Base-by-base conservation (phyloP, 2,888 invertebrate species). In the Drosophila pegasa region DNA sequence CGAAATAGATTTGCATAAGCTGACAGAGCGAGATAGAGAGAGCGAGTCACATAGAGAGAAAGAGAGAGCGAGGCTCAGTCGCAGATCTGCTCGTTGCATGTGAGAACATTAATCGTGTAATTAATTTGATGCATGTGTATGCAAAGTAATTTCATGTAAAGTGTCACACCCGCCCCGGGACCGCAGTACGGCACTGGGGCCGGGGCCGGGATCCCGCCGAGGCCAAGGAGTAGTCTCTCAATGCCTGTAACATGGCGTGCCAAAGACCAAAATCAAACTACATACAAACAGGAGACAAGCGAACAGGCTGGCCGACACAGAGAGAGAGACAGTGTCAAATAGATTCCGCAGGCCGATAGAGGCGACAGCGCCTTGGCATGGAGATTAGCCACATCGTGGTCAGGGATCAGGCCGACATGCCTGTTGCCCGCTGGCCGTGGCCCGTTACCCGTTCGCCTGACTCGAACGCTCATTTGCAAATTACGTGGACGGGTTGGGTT, bases 111-210 rank as follows among this genome's bases (percentile, higher is more conserved):
- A 92, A 92, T 92, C 92, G 92, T 91, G 90, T 92, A 92, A 92
- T 92, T 92, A 92, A 92, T 92, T 92, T 92, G 92, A 92, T 90
- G 91, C 91, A 92, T 92, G 91, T 90, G 90, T 90, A 92, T 92
- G 90, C 90, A 90, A 90, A 90, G 85, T 88, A 87, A 89, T 89
- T 91, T 89, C 90, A 90, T 90, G 90, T 91, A 86, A 88, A 91
- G 71, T 91, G 91, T 90, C 88, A 86, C 80, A 71, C 82, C 75
- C 80, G 69, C 70, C 66, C 70, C 48, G 69, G 67, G 33, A 20
- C 54, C 56, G 20, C 18, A 47, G 12, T 20, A 47, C 33, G 51
- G 38, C 35, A 40, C 37, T 37, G 41, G 51, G 14, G 3, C 45
- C 37, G 18, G 38, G 20, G 27, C 20, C 29, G 41, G 31, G 41